Conservation (phyloP, 1,140 invertebrate species). For the Frieseomelitta varia region DNA sequence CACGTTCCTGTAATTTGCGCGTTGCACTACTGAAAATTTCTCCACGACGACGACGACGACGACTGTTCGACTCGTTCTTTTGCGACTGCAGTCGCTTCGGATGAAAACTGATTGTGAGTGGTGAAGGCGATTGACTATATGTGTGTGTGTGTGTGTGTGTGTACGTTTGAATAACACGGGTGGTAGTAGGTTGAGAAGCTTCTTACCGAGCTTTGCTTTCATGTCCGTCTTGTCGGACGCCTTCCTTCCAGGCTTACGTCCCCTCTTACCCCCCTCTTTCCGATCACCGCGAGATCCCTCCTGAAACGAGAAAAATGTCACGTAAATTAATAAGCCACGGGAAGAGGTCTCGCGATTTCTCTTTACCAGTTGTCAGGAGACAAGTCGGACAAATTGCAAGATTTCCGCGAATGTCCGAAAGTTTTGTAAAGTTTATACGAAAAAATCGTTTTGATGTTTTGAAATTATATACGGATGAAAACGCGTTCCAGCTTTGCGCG, state of each 20-base stretch:
- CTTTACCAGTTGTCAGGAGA: too few relatives aligned
- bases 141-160: too few relatives aligned
- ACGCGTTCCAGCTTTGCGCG: too few relatives aligned
- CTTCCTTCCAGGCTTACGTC: slow-evolving; percentile 93
- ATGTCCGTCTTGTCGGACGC: slow-evolving; percentile 95
- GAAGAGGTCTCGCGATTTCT: not conserved
- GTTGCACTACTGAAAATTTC: too few relatives aligned
- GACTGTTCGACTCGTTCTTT: too few relatives aligned
- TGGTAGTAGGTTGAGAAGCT: not conserved
- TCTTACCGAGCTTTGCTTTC: slow-evolving; percentile 94
- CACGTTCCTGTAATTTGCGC: too few relatives aligned
- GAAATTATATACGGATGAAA: too few relatives aligned
- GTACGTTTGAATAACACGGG: not conserved
- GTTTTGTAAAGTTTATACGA: not conserved
- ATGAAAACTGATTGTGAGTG: too few relatives aligned
- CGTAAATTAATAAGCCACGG: not conserved
- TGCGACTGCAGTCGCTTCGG: too few relatives aligned
- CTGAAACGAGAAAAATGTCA: slow-evolving; percentile 73
- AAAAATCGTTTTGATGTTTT: not conserved
- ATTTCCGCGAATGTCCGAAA: not conserved
- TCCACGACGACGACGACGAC: too few relatives aligned
- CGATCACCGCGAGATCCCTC: slow-evolving; percentile 84
- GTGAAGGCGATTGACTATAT: too few relatives aligned
- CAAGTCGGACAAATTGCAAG: not conserved
- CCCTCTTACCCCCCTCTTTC: slow-evolving; percentile 92